Conservation (phyloP, 2,113 vertebrate genomes). For the Caloenas nicobarica region DNA sequence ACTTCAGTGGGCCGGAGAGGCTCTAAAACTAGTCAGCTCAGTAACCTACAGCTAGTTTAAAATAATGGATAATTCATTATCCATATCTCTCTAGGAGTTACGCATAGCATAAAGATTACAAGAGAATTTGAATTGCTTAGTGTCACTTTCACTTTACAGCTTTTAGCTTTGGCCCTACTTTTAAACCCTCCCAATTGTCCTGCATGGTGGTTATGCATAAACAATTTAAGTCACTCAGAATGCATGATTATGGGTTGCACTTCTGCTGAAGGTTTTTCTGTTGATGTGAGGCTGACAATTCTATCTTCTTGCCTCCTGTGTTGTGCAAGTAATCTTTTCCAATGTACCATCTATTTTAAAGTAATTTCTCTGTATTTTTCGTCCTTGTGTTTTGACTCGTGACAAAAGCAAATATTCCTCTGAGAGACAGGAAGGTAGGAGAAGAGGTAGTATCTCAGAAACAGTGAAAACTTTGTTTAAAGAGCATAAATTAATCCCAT, state of each 20-base stretch:
- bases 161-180: neutral
- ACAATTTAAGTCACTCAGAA: neutral
- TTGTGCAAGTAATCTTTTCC: neutral
- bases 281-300: neutral
- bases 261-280: neutral
- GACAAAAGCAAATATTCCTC: neutral
- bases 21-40: neutral
- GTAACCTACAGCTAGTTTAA: neutral
- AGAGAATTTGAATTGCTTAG: neutral
- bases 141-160: neutral
- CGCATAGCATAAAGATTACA: neutral
- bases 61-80: neutral
- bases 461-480: slow-evolving; percentile 2
- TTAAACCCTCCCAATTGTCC: neutral
- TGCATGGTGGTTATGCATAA: neutral
- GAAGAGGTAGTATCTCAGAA: neutral
- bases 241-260: neutral
- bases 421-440: neutral
- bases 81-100: neutral
- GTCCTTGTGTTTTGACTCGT: slow-evolving; percentile 4
- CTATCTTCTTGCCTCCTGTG: neutral
- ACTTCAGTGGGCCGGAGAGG: neutral
- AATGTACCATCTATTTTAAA: neutral
- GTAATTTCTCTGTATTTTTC: neutral
- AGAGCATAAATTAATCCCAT: neutral